Evolutionary conservation across 2,113 vertebrate genomes (phyloP), one percentile per base, ranked within the genome.

Genomic region (Leptobrachium ailaonicum): DNA sequence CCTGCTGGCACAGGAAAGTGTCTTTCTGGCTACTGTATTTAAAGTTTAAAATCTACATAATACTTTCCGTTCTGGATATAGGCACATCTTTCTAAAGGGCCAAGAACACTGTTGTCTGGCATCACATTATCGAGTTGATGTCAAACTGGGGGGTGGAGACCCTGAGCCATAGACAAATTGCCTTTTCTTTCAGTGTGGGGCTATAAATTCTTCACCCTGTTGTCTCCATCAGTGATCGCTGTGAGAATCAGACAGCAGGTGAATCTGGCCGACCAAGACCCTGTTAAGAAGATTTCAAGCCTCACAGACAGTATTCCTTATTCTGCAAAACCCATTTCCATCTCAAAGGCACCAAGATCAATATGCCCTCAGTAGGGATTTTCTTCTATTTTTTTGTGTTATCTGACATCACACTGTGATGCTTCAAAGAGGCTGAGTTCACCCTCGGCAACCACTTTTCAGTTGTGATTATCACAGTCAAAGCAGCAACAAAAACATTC

Each of bases 361-460:
- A 50, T 66, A 67, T 62, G 79, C 10, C 56, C 62, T 69, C 71
- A 60, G 67, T 81, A 74, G 79, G 54, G 62, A 32, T 32, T 32
- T 32, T 32, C 20, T 32, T 32, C 20, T 32, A 32, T 32, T 32
- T 68, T 67, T 45, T 56, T 67, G 66, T 53, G 54, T 63, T 54
- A 60, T 58, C 79, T 68, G 66, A 62, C 53, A 68, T 81, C 79
- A 81, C 67, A 81, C 79, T 74, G 79, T 75, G 79, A 81, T 63
- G 43, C 79, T 81, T 81, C 53, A 81, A 68, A 68, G 54, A 71
- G 54, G 44, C 43, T 77, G 60, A 54, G 58, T 73, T 74, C 43
- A 50, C 71, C 79, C 71, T 66, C 63, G 50, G 44, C 73, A 73
- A 72, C 71, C 66, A 76, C 47, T 81, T 73, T 50, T 82, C 75